phyloP scores from a whole-genome alignment of 2,113 vertebrate genomes.

The Chaetops frenatus region DNA sequence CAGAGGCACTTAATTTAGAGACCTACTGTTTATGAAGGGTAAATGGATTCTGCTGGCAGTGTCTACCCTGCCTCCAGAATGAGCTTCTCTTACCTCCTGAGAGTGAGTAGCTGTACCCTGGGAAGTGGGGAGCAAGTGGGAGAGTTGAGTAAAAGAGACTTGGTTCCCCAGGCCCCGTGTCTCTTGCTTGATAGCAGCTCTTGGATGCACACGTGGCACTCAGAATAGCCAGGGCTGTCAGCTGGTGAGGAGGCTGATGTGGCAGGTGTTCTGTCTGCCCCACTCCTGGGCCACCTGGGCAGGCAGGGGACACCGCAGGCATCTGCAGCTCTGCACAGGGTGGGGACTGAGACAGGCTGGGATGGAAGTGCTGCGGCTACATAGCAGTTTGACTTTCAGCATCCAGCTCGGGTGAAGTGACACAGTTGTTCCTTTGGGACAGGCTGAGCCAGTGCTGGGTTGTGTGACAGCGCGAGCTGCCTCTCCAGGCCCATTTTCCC shows the following conservation, averaged over 20 bases:
- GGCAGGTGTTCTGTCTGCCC: neutral
- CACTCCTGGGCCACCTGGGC: neutral
- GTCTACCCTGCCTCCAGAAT: neutral
- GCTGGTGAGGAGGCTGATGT: neutral
- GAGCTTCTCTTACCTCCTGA: neutral
- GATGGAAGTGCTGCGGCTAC: neutral
- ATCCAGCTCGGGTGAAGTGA: neutral
- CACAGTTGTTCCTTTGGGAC: neutral
- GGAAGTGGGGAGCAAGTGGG: neutral
- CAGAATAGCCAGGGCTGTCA: neutral
- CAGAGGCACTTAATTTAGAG: neutral
- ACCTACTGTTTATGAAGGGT: neutral
- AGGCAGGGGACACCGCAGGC: neutral
- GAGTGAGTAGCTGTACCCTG: neutral
- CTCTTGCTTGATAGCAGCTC: neutral
- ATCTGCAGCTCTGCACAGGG: neutral
- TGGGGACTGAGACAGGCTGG: rapidly evolving
- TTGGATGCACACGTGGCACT: rapidly evolving
- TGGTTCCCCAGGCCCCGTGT: neutral
- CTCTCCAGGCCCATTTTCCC: neutral
- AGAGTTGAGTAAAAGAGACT: neutral
- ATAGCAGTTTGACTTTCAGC: neutral
- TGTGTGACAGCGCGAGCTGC: neutral
- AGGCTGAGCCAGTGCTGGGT: neutral
- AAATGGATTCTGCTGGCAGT: neutral